Evolutionary conservation across 2,113 vertebrate species (phyloP).

Genomic region (Microtus ochrogaster): DNA sequence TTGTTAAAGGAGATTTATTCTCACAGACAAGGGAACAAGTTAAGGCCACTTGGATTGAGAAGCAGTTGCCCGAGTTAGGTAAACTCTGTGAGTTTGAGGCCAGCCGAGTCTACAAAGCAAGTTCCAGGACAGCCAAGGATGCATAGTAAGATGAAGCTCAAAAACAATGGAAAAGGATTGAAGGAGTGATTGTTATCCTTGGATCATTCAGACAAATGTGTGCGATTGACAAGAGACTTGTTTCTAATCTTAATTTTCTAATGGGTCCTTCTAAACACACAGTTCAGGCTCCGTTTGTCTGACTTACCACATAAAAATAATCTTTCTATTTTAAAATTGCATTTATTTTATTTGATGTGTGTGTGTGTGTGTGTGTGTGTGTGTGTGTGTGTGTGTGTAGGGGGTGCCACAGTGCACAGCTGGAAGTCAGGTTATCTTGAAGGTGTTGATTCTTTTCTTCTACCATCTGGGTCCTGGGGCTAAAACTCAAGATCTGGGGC

Average conservation of each 20-base stretch:
- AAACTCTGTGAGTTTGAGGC: background rate
- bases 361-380: background rate
- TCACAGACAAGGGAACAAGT: background rate
- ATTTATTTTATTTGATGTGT: background rate
- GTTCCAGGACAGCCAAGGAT: background rate
- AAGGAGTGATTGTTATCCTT: background rate
- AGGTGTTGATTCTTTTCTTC: background rate
- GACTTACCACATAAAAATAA: conserved; percentile 16
- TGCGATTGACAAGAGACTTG: background rate
- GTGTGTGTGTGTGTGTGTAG: background rate
- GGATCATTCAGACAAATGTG: background rate
- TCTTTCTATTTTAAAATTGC: background rate
- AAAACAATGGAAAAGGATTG: background rate
- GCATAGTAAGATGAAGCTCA: background rate
- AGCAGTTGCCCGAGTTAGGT: background rate
- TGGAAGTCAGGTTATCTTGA: background rate
- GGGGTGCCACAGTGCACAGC: too few relatives aligned
- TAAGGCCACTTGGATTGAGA: background rate
- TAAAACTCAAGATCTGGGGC: background rate
- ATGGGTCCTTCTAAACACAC: background rate
- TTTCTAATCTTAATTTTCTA: conserved; percentile 41
- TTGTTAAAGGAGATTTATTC: conserved; percentile 2
- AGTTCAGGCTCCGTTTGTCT: background rate
- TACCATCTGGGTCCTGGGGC: too few relatives aligned
- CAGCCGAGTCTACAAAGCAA: background rate